Base-by-base conservation (phyloP, 1,140 invertebrate species). In the Bicyclus anynana region DNA sequence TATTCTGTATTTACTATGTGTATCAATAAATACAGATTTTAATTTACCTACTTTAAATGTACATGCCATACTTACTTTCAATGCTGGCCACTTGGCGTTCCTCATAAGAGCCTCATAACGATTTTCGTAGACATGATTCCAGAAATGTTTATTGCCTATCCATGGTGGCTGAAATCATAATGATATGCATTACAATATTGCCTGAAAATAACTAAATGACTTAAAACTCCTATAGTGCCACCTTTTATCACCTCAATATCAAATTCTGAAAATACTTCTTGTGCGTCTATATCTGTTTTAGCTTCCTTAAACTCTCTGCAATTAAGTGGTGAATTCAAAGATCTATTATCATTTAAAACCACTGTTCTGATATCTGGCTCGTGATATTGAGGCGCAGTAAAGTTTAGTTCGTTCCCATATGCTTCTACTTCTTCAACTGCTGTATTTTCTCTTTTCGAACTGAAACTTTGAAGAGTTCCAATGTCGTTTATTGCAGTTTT, bases 231-330 rank as follows among this genome's bases (percentile, higher is more conserved):
- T n/a, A n/a, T n/a, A n/a, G n/a, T n/a, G n/a, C n/a, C n/a, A n/a
- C n/a, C n/a, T n/a, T n/a, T n/a, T n/a, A n/a, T n/a, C n/a, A 84
- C 84, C 67, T 84, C 78, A 53, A 84, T 79, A 49, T 87, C 73
- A 38, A 87, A 61, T 27, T 69, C 50, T 3, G 54, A 42, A 72
- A 80, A 84, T 59, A 55, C 77, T 17, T 69, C 62, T 54, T 79
- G 68, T 13, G 67, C 69, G 17, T 84, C 72, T n/a, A 87, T 80
- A 27, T 84, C 76, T 3, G 72, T 53, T 47, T 65, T 69, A 13
- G 42, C 53, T 55, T 68, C 59, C 23, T 56, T 20, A 29, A 84
- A 42, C 29, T 52, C 7, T n/a, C 49, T 56, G 44, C 84, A 87
- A 38, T 48, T 58, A 16, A 62, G 66, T 1, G 64, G 56, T 5